A percentile compares a stretch with the other conserved stretches of the same genome.
These are phyloP conservation scores for Ceuthmochares aereus DNA, from an alignment of 2,113 vertebrate genomes.

Conservation along the genomic window DNA sequence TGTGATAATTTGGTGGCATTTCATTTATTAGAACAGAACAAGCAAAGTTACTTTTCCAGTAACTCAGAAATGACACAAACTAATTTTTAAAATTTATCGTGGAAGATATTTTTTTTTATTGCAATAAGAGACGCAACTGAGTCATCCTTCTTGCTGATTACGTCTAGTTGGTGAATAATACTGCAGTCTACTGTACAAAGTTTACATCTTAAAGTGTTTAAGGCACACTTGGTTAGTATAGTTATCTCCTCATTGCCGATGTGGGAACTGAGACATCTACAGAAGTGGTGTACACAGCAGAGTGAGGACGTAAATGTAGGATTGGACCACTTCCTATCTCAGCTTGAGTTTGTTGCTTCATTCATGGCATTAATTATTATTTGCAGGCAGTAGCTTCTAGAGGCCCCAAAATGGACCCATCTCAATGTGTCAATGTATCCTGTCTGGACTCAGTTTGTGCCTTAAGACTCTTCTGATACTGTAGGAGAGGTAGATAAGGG, in stretches of 20 bases:
- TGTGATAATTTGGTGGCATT: slow-evolving; percentile 8
- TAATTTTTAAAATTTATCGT: slow-evolving; percentile 53
- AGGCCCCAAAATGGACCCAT: neutral
- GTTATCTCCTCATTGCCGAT: neutral
- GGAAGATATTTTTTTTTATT: slow-evolving; percentile 28
- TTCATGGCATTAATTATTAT: neutral
- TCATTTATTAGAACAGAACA: slow-evolving; percentile 53
- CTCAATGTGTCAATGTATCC: accelerated
- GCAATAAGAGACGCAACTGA: slow-evolving; percentile 18
- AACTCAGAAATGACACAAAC: slow-evolving; percentile 2
- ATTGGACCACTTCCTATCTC: neutral
- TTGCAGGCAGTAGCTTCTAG: neutral
- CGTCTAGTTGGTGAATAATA: slow-evolving; percentile 27
- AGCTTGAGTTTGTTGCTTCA: neutral
- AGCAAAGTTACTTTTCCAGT: slow-evolving; percentile 41
- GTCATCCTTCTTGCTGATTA: slow-evolving; percentile 34
- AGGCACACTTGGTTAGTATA: neutral
- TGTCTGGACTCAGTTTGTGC: neutral
- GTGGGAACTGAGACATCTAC: neutral
- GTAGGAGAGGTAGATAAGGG: neutral
- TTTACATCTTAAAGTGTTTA: neutral
- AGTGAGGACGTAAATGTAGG: neutral
- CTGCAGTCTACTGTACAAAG: neutral
- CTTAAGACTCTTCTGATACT: neutral
- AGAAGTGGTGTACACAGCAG: neutral